Evolutionary conservation across 2,797 vertebrate genomes (phyloP).

Genomic region (Anolis apletophallus): DNA sequence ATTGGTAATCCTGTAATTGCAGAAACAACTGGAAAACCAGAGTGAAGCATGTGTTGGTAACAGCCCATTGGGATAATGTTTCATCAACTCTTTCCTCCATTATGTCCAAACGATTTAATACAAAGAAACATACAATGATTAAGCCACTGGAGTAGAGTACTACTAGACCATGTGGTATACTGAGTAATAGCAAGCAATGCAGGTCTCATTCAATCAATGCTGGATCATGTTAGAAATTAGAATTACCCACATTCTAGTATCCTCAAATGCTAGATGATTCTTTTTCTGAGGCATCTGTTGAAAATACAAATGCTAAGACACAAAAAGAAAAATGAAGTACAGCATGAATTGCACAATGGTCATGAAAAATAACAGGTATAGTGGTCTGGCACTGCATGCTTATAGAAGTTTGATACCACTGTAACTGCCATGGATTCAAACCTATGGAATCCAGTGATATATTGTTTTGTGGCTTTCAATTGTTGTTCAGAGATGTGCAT

Average conservation of each 20-base stretch:
- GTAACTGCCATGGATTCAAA: no score
- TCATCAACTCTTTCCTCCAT: slow-evolving; percentile 34
- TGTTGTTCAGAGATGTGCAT: neutral
- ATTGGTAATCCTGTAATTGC: slow-evolving; percentile 46
- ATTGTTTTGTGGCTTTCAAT: no score
- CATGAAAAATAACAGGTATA: neutral
- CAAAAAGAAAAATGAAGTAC: neutral
- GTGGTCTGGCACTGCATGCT: no score
- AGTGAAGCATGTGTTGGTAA: slow-evolving; percentile 15
- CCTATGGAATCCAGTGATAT: no score
- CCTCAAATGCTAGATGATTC: neutral
- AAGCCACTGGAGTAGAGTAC: slow-evolving; percentile 6
- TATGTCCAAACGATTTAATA: slow-evolving; percentile 19
- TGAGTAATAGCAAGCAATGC: neutral
- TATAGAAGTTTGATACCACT: no score
- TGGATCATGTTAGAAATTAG: neutral
- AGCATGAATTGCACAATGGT: neutral
- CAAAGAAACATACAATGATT: slow-evolving; percentile 25
- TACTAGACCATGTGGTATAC: neutral
- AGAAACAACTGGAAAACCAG: slow-evolving; percentile 42
- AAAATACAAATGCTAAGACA: neutral
- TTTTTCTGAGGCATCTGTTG: neutral
- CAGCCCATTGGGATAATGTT: slow-evolving; percentile 27
- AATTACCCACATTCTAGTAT: neutral
- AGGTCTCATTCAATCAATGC: neutral